Percentiles rank a stretch among this genome's conserved stretches.
Evolutionary conservation across 2,888 invertebrate species (phyloP).

Genomic region (Capitulum mitella): DNA sequence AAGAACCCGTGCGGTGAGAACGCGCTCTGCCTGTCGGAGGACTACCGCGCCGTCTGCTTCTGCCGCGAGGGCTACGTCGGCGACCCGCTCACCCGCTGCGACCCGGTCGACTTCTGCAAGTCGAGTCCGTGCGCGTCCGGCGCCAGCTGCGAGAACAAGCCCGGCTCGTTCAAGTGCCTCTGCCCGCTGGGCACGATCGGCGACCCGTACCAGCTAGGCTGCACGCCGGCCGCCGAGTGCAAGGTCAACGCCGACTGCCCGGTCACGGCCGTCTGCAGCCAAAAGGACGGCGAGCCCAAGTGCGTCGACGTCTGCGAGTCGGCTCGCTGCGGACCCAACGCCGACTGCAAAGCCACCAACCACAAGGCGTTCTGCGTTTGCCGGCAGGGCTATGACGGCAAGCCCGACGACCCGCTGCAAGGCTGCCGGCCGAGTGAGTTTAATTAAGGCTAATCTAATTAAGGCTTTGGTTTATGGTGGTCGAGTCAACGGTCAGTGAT

Average conservation of each 20-base stretch:
- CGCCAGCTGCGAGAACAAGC: slow-evolving; percentile 68
- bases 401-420: slow-evolving; percentile 61
- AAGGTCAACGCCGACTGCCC: slow-evolving; percentile 71
- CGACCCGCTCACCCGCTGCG: slow-evolving; percentile 63
- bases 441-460: too few relatives aligned
- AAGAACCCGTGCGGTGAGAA: slow-evolving; percentile 78
- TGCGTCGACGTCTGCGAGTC: slow-evolving; percentile 76
- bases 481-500: too few relatives aligned
- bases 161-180: slow-evolving; percentile 69
- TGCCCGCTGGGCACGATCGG: slow-evolving; percentile 74
- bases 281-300: slow-evolving; percentile 63
- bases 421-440: slow-evolving; percentile 39
- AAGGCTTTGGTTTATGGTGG: too few relatives aligned
- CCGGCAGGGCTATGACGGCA: slow-evolving; percentile 70
- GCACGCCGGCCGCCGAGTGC: slow-evolving; percentile 74
- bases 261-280: slow-evolving; percentile 64
- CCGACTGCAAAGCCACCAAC: slow-evolving; percentile 68
- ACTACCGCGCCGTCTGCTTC: slow-evolving; percentile 66
- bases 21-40: slow-evolving; percentile 74
- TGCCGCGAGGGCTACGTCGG: slow-evolving; percentile 81
- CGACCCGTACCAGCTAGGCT: slow-evolving; percentile 75
- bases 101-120: slow-evolving; percentile 67
- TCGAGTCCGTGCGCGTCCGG: slow-evolving; percentile 71
- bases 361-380: slow-evolving; percentile 75
- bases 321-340: slow-evolving; percentile 67